These are phyloP conservation scores for Drosophila merina DNA, from an alignment of 2,888 invertebrate genomes.

Conservation along the genomic window DNA sequence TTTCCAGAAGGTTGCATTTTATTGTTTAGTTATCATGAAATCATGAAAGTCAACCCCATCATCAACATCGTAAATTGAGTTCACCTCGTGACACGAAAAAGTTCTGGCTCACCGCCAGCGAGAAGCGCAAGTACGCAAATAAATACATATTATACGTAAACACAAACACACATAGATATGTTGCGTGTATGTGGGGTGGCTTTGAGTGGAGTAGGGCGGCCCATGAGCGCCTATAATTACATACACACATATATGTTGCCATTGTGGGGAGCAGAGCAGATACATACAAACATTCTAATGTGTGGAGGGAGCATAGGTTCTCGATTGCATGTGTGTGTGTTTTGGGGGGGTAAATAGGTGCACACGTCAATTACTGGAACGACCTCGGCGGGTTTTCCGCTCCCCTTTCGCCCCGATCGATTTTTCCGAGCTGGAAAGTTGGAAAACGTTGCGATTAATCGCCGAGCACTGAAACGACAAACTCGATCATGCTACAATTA, in stretches of 20 bases:
- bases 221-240: constrained; percentile 45
- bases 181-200: constrained; percentile 33
- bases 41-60: too few species aligned
- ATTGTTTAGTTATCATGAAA: too few species aligned
- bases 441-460: constrained; percentile 20
- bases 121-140: constrained; percentile 9
- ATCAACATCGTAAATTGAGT: background rate
- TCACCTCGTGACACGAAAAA: constrained; percentile 33
- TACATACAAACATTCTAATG: constrained; percentile 4
- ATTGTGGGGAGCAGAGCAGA: constrained; percentile 2
- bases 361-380: constrained; percentile 29
- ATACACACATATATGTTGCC: background rate
- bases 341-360: constrained; percentile 13
- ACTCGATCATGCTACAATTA: constrained; percentile 37
- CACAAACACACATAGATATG: constrained; percentile 1
- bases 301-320: constrained; percentile 5
- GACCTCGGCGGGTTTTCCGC: constrained; percentile 40
- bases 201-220: constrained; percentile 25
- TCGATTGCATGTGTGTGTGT: background rate
- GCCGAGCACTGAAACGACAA: background rate
- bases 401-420: too few species aligned
- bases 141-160: constrained; percentile 12
- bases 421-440: constrained; percentile 56
- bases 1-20: too few species aligned
- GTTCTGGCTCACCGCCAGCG: constrained; percentile 4